Evolutionary conservation across 2,888 invertebrate genomes (phyloP), one percentile per base, ranked within the genome.

Genomic region (Zhuqinia jingwanae): DNA sequence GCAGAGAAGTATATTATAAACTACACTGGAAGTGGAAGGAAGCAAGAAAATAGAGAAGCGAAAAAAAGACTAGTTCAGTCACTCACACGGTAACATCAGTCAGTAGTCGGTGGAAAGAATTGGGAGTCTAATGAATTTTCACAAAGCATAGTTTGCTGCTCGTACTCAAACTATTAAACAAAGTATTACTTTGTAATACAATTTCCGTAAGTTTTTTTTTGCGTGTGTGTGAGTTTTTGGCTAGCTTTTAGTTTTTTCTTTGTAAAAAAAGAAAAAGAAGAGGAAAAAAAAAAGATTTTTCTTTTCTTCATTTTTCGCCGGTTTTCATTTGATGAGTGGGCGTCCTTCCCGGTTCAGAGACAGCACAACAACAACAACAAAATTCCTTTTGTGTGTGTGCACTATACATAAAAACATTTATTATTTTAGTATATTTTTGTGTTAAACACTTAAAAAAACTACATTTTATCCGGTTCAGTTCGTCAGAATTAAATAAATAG

Each of bases 51-150:
- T n/a, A n/a, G n/a, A 20, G 30, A 11, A 65, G 65, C 17, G 65
- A 65, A 60, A 65, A 36, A 65, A 65, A 65, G 65, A 65, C 65
- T 65, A 36, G 36, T 65, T 65, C 65, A 65, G 65, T 65, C 65
- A 65, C 65, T 65, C 65, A 65, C 65, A 65, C n/a, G n/a, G n/a
- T 17, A 20, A 65, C 42, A 42, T 17, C 65, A 65, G 36, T 20
- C 65, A 65, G 65, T 65, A 65, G 65, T 36, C 20, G 42, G 65
- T 65, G 65, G 42, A 65, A 27, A 65, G 36, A 65, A 65, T 42
- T 17, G 36, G 36, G 65, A 65, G 65, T 65, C 65, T 65, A 17
- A 42, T 65, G 65, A 65, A 65, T 42, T 65, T 36, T 36, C 36
- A 36, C 65, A 36, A 42, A 42, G 30, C 60, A 60, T 15, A 13